Conservation (phyloP, 2,113 vertebrate genomes). For the Meleagris gallopavo region DNA sequence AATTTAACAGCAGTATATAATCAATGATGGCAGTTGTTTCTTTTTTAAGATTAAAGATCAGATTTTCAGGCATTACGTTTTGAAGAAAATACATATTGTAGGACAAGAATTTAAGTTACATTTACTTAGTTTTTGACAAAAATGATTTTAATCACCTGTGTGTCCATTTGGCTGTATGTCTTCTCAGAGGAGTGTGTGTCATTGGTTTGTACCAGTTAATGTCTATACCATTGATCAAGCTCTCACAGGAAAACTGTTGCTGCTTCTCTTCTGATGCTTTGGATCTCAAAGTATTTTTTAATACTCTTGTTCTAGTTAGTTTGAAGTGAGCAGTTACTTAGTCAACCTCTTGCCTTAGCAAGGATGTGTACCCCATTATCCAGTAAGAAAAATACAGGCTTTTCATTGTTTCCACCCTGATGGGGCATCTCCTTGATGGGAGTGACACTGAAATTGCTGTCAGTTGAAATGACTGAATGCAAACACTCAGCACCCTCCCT, state of each 20-base stretch:
- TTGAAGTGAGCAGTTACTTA: not conserved
- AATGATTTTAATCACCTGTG: not conserved
- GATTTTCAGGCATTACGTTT: not conserved
- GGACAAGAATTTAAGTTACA: not conserved
- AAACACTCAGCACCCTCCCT: slow-evolving; percentile 20
- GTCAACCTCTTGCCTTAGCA: slow-evolving; percentile 8
- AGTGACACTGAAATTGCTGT: not conserved
- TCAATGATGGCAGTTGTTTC: not conserved
- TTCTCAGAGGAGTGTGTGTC: not conserved
- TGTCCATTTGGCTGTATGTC: not conserved
- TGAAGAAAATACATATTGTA: not conserved
- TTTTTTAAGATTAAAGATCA: not conserved
- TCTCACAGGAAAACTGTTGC: not conserved
- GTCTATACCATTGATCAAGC: not conserved
- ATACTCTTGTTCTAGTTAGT: not conserved
- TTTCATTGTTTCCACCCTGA: not conserved
- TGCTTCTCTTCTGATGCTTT: not conserved
- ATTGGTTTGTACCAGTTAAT: not conserved
- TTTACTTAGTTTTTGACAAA: not conserved
- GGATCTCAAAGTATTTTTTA: not conserved
- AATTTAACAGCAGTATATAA: not conserved
- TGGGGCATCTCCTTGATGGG: not conserved
- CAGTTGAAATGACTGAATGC: not conserved
- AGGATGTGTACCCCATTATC: slow-evolving; percentile 22
- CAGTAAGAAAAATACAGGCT: not conserved